These are phyloP conservation scores for Callyntrura sp. DNA, from an alignment of 2,888 invertebrate genomes.

Conservation along the genomic window DNA sequence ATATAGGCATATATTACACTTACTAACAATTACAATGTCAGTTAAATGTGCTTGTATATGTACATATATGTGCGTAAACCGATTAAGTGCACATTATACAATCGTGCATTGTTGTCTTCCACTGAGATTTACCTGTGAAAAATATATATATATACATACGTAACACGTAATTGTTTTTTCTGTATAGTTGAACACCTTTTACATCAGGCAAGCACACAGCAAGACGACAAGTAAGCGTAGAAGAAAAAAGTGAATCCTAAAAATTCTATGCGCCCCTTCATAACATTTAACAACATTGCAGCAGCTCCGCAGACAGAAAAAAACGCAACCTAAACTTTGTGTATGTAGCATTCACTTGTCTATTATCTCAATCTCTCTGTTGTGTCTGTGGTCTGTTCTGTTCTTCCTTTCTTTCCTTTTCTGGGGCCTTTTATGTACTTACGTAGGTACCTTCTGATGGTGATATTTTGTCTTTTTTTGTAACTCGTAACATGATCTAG, in stretches of 20 bases:
- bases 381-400: conserved; percentile 7
- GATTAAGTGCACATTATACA: conserved; percentile 65
- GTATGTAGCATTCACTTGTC: conserved; percentile 21
- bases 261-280: not conserved
- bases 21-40: not conserved
- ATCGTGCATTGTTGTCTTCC: conserved; percentile 66
- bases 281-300: too few species aligned
- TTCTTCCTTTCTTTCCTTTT: not conserved
- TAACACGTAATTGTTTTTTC: not conserved
- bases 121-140: conserved; percentile 66
- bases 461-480: not conserved
- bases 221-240: not conserved
- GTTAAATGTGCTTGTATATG: not conserved
- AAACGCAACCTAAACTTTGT: not conserved
- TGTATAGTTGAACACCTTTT: not conserved
- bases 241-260: conserved; percentile 10
- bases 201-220: not conserved
- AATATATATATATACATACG: conserved; percentile 7
- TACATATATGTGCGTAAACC: conserved; percentile 19
- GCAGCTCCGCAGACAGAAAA: not conserved
- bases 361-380: conserved; percentile 13
- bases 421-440: not conserved
- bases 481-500: conserved; percentile 57
- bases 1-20: not conserved
- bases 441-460: not conserved